Percentiles rank a stretch among this genome's conserved stretches.
Evolutionary conservation across 2,113 vertebrate species (phyloP).

Genomic region (Hyperoodon ampullatus): DNA sequence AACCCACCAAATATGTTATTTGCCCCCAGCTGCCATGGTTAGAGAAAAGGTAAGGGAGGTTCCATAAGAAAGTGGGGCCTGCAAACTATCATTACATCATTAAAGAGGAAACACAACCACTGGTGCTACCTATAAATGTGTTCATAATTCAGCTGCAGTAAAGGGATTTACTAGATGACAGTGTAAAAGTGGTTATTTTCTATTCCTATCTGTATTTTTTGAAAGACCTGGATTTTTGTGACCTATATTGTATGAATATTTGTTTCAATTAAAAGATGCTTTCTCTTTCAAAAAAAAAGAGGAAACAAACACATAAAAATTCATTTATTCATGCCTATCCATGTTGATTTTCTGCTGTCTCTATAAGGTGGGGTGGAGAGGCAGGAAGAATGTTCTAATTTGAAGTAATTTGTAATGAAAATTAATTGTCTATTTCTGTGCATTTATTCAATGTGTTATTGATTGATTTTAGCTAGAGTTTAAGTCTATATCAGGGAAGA

Average conservation of each 20-base stretch:
- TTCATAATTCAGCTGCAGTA: neutral
- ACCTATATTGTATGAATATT: neutral
- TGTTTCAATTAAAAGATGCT: neutral
- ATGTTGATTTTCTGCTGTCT: neutral
- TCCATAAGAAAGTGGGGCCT: neutral
- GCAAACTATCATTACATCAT: neutral
- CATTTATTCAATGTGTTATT: neutral
- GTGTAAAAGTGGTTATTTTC: neutral
- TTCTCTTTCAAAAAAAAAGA: neutral
- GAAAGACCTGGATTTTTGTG: neutral
- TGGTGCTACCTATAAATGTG: neutral
- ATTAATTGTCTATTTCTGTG: neutral
- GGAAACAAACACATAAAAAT: neutral
- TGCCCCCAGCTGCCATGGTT: neutral
- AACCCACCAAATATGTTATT: neutral
- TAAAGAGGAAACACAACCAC: neutral
- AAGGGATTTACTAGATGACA: neutral
- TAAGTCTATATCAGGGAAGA: neutral
- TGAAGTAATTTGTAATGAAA: neutral
- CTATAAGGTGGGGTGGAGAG: neutral
- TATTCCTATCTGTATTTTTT: neutral
- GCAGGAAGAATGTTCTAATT: neutral
- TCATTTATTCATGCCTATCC: neutral
- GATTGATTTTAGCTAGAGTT: neutral
- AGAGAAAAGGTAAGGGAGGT: neutral